Evolutionary conservation across 2,888 invertebrate genomes (phyloP), one percentile per base, ranked within the genome.

Genomic region (Anagyrus pseudococci): DNA sequence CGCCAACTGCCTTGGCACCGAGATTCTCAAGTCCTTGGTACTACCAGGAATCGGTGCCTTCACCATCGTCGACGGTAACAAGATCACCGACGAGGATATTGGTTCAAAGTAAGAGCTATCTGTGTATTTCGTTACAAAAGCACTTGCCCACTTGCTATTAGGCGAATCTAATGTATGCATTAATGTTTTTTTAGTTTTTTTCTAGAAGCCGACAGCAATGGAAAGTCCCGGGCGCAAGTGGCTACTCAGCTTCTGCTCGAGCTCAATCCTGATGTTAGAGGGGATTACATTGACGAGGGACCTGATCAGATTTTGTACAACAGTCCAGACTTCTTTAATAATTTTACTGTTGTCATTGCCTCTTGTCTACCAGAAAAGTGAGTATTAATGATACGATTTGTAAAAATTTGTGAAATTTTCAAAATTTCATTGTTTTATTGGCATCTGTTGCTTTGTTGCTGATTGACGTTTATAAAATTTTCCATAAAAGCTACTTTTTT

Each of bases 41-140:
- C 83, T 99, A 40, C 98, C 99, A 53, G 98, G 98, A 17, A 89
- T 96, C 69, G 94, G 95, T 49, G 89, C 92, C 22, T 91, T 96
- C 71, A 97, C 97, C 0, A 93, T 98, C 68, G 90, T 97, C 15
- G 98, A 98, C 84, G 93, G 93, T 22, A 88, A 89, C 75, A 89
- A 88, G 73, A 89, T 96, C 0, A 89, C 89, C 7, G 93, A 94
- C 70, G 95, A 96, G 80, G 98, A 99, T 81, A 87, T 96, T 66
- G 98, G 96, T 22, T 90, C 91, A 74, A 99, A 98, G 93, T 93
- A 85, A 82, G 78, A 72, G n/a, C n/a, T n/a, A n/a, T n/a, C 17
- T 25, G 6, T 23, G 15, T 23, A 3, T 23, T 7, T 4, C n/a
- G n/a, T n/a, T 23, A 23, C 23, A 4, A 25, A 29, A 19, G 7